Evolutionary conservation across 1,140 invertebrate species (phyloP).

Genomic region (Drosophila rufa): DNA sequence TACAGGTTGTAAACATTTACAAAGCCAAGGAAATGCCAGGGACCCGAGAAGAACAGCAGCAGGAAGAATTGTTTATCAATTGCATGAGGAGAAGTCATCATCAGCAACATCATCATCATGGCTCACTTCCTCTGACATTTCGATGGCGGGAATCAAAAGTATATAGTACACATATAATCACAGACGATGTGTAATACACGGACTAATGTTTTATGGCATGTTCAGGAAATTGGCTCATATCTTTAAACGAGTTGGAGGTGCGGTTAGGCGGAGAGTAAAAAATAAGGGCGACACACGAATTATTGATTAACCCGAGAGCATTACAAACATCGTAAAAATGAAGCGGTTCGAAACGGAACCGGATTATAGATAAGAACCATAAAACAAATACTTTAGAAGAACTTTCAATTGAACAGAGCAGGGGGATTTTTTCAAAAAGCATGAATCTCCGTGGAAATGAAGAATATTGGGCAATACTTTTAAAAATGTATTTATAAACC

Average conservation of each 20-base stretch:
- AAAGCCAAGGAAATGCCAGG: constrained; percentile 33
- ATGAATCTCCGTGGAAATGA: neutral
- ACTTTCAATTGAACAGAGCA: neutral
- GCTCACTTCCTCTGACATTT: constrained; percentile 35
- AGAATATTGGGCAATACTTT: neutral
- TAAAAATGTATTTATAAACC: neutral
- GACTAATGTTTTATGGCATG: constrained; percentile 32
- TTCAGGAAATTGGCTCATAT: constrained; percentile 65
- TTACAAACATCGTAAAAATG: constrained; percentile 52
- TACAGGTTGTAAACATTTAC: constrained; percentile 38
- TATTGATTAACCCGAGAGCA: constrained; percentile 66
- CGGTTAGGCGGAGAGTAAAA: constrained; percentile 34
- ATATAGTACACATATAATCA: constrained; percentile 18
- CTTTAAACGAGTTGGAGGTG: constrained; percentile 29
- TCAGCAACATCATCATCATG: neutral
- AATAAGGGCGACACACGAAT: constrained; percentile 51
- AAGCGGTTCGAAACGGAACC: constrained; percentile 29
- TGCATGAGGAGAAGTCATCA: constrained; percentile 14
- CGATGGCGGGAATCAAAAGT: constrained; percentile 21
- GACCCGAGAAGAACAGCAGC: constrained; percentile 9
- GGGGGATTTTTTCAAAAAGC: neutral
- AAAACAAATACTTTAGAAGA: constrained; percentile 12
- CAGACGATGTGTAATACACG: constrained; percentile 9
- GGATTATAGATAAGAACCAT: constrained; percentile 30
- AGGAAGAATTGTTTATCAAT: constrained; percentile 41